These are phyloP conservation scores for Eidolon helvum DNA, from an alignment of 2,113 vertebrate species.

Conservation along the genomic window DNA sequence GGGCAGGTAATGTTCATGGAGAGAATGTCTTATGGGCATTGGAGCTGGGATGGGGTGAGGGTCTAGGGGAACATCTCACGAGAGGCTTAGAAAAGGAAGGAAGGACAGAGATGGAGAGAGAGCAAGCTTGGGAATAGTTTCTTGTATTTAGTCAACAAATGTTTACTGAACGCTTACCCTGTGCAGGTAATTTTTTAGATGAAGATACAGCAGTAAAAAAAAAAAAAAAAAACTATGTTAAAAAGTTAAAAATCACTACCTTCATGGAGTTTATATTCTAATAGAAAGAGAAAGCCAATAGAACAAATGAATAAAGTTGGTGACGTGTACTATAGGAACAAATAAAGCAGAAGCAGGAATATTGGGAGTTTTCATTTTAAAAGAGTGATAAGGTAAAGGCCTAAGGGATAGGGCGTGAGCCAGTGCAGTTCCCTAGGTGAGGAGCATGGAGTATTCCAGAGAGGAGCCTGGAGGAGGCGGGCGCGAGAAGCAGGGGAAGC, in stretches of 20 bases:
- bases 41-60: not conserved
- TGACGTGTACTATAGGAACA: not conserved
- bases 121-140: not conserved
- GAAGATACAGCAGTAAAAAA: not conserved
- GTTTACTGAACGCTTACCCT: not conserved
- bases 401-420: not conserved
- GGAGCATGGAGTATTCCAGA: not conserved
- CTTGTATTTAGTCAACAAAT: not conserved
- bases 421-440: not conserved
- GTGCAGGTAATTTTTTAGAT: not conserved
- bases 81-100: not conserved
- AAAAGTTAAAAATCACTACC: not conserved
- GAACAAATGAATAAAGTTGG: not conserved
- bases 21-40: not conserved
- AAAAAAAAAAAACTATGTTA: not conserved
- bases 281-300: not conserved
- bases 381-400: not conserved
- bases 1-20: accelerated
- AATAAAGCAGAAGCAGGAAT: not conserved
- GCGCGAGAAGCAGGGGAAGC: not conserved
- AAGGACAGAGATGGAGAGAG: not conserved
- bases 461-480: not conserved
- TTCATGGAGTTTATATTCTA: not conserved
- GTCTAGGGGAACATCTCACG: not conserved
- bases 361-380: not conserved